Percentiles rank a stretch among this genome's conserved stretches.
These are phyloP conservation scores for Leuciscus idus DNA, from an alignment of 2,113 vertebrate genomes.

Conservation along the genomic window DNA sequence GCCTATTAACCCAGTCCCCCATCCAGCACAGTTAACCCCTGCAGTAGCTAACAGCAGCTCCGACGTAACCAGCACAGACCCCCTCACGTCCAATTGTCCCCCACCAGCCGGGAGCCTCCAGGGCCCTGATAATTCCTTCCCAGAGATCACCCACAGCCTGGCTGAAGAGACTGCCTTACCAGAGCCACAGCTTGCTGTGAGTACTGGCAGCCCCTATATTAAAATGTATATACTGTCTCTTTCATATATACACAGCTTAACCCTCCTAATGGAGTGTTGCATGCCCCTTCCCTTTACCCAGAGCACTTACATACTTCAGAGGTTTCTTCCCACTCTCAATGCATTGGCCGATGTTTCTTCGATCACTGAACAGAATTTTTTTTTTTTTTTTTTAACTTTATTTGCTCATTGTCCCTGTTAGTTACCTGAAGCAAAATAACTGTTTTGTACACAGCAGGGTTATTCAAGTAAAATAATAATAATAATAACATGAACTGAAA, in stretches of 20 bases:
- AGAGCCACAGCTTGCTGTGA: conserved; percentile 56
- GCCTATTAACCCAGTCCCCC: not conserved
- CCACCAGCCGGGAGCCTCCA: not conserved
- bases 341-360: not conserved
- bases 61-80: not conserved
- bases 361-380: not conserved
- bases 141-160: conserved; percentile 26
- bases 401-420: not conserved
- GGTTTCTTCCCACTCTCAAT: not conserved
- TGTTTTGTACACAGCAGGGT: too few relatives aligned
- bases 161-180: conserved; percentile 34
- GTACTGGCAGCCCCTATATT: conserved; percentile 43
- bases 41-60: not conserved
- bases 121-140: conserved; percentile 12
- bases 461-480: too few relatives aligned
- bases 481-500: too few relatives aligned
- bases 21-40: not conserved
- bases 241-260: not conserved
- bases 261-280: not conserved
- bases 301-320: not conserved
- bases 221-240: not conserved
- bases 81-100: not conserved
- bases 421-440: not conserved
- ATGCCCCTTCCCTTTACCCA: not conserved
- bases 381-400: not conserved